Evolutionary conservation across 2,888 invertebrate genomes (phyloP).

Genomic region (Chalcosyrphus nemorum): DNA sequence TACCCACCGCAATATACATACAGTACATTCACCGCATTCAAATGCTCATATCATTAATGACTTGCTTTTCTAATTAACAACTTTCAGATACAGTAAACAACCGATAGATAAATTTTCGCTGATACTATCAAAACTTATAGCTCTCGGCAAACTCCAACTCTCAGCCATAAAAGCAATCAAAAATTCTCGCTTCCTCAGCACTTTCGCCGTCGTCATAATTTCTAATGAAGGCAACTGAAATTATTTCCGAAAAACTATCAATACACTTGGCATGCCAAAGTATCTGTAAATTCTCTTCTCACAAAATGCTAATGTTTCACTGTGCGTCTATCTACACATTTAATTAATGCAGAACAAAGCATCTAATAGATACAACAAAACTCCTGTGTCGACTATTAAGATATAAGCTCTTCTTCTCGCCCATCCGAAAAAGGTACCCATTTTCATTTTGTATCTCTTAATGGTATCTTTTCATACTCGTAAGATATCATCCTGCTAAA

Average conservation of each 20-base stretch:
- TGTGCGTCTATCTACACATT: conserved; percentile 18
- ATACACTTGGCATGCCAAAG: conserved; percentile 20
- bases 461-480: conserved; percentile 46
- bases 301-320: conserved; percentile 40
- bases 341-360: conserved; percentile 39
- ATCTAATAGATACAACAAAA: not conserved
- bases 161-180: conserved; percentile 26
- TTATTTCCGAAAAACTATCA: conserved; percentile 43
- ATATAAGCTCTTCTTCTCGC: conserved; percentile 35
- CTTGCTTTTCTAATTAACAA: not conserved
- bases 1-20: too few species aligned
- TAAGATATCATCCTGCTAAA: conserved; percentile 43
- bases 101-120: conserved; percentile 9
- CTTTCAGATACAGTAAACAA: not conserved
- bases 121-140: conserved; percentile 31
- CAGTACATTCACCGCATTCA: not conserved
- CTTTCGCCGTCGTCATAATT: conserved; percentile 39
- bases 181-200: conserved; percentile 12
- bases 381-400: conserved; percentile 31
- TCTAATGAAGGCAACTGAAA: conserved; percentile 27
- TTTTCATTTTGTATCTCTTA: conserved; percentile 48
- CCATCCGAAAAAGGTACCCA: conserved; percentile 7
- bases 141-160: not conserved
- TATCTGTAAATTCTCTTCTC: conserved; percentile 30
- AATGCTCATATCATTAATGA: not conserved